A percentile compares a stretch with the other conserved stretches of the same genome.
Conservation (phyloP, 2,113 vertebrate genomes). For the Plectropomus leopardus region DNA sequence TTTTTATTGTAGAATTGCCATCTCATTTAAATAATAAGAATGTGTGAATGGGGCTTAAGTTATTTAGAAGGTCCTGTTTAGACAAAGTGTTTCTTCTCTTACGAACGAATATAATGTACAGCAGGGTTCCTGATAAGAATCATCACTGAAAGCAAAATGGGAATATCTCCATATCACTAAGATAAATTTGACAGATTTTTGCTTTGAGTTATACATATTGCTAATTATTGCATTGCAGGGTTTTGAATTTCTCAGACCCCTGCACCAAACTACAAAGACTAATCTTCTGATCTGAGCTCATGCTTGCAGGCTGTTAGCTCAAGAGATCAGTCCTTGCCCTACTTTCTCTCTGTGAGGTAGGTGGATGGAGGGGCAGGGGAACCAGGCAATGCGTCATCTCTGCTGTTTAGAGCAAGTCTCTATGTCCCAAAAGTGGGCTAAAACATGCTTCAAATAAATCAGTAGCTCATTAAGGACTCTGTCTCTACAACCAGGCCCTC, state of each 20-base stretch:
- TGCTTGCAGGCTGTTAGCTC: conserved; percentile 24
- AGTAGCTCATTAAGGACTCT: conserved; percentile 66
- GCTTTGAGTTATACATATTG: not conserved
- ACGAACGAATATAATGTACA: not conserved
- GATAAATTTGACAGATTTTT: not conserved
- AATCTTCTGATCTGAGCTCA: conserved; percentile 32
- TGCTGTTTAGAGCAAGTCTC: conserved; percentile 64
- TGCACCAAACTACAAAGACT: conserved; percentile 27
- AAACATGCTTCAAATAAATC: conserved; percentile 79
- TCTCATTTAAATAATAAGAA: not conserved
- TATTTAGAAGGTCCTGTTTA: not conserved
- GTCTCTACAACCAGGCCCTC: conserved; percentile 49
- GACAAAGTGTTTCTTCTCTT: not conserved
- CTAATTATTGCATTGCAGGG: not conserved
- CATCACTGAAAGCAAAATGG: not conserved
- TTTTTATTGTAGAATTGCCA: not conserved
- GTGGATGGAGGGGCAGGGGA: conserved; percentile 26
- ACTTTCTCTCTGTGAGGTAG: conserved; percentile 54
- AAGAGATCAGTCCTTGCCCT: conserved; percentile 51
- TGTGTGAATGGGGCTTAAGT: not conserved
- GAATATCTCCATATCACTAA: not conserved
- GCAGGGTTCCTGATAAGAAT: not conserved
- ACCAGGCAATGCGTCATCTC: conserved; percentile 52
- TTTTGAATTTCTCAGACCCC: not conserved
- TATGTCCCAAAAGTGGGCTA: conserved; percentile 69